Base-by-base conservation (phyloP, 2,888 invertebrate genomes). In the Mactromeris polynyma region DNA sequence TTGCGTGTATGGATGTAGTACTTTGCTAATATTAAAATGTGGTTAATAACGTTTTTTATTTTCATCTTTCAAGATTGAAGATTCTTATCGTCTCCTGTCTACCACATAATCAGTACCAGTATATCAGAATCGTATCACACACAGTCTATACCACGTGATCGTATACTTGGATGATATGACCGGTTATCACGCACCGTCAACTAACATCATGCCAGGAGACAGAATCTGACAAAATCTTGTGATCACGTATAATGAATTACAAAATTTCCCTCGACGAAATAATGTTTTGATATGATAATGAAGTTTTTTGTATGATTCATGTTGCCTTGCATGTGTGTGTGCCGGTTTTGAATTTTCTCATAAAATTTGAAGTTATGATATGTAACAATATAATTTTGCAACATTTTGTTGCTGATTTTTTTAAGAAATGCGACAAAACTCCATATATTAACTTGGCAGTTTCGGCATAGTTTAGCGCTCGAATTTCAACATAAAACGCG, bases 401-500 rank as follows among this genome's bases (percentile, higher is more conserved):
- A 17, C 69, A 31, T 2, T 69, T 69, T 31, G 31, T 33, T 14
- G 69, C n/a, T 33, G 11, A 69, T 17, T 73, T 73, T 73, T 33
- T 14, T 33, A 33, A 33, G 36, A 33, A 73, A 73, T 58, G 36
- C 36, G 33, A 31, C 31, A 73, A 33, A 73, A 36, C 73, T 73
- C 73, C 36, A 19, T 73, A 19, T 17, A 36, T 73, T 33, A 33
- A 73, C 77, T 80, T 78, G 85, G 64, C 85, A 85, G 85, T 46
- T 79, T 80, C 42, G 17, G 79, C 38, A 79, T 80, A 33, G 36
- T 36, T 33, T 73, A 36, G 36, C 73, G 73, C 86, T 86, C 86
- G 31, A 42, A 81, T 86, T 86, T 80, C 86, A 86, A 58, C 80
- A 80, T 85, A 54, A 79, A 85, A 85, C 78, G 46, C 36, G 36